Evolutionary conservation across 2,113 vertebrate genomes (phyloP).

Genomic region (Lota lota): DNA sequence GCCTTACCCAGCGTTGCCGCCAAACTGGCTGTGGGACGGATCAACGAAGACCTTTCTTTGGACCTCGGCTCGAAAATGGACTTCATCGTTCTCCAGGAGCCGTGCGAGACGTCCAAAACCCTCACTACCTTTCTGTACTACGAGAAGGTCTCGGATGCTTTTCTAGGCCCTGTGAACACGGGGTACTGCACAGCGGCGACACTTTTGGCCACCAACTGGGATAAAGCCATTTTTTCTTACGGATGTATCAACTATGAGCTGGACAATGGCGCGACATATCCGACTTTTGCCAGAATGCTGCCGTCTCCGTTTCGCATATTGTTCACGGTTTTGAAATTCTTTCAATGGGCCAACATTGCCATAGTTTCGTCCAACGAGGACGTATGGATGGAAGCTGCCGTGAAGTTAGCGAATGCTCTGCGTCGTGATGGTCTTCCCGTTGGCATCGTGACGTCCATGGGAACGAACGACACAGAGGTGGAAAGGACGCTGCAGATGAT

Average conservation of each 20-base stretch:
- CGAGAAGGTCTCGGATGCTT: slow-evolving; percentile 73
- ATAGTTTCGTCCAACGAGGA: slow-evolving; percentile 85
- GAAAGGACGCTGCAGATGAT: slow-evolving; percentile 73
- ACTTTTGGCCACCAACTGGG: slow-evolving; percentile 81
- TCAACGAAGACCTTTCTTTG: slow-evolving; percentile 77
- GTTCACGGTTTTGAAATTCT: slow-evolving; percentile 81
- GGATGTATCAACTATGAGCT: slow-evolving; percentile 81
- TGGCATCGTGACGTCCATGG: slow-evolving; percentile 71
- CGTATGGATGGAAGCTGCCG: slow-evolving; percentile 83
- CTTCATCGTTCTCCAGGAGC: slow-evolving; percentile 81
- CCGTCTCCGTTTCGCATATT: slow-evolving; percentile 77
- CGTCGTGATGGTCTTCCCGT: slow-evolving; percentile 78
- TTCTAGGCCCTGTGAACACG: slow-evolving; percentile 84
- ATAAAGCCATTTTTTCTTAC: slow-evolving; percentile 87
- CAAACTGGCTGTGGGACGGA: slow-evolving; percentile 75
- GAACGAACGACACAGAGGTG: slow-evolving; percentile 72
- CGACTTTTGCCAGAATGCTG: slow-evolving; percentile 76
- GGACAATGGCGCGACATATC: slow-evolving; percentile 67
- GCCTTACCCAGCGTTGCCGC: slow-evolving; percentile 79
- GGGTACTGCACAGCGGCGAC: slow-evolving; percentile 83
- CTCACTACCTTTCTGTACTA: slow-evolving; percentile 76
- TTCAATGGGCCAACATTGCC: slow-evolving; percentile 83
- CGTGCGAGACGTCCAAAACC: slow-evolving; percentile 81
- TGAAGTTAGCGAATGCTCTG: slow-evolving; percentile 73
- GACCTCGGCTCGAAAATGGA: slow-evolving; percentile 75